These are phyloP conservation scores for Semaprochilodus insignis DNA, from an alignment of 2,797 vertebrate genomes.

Conservation along the genomic window DNA sequence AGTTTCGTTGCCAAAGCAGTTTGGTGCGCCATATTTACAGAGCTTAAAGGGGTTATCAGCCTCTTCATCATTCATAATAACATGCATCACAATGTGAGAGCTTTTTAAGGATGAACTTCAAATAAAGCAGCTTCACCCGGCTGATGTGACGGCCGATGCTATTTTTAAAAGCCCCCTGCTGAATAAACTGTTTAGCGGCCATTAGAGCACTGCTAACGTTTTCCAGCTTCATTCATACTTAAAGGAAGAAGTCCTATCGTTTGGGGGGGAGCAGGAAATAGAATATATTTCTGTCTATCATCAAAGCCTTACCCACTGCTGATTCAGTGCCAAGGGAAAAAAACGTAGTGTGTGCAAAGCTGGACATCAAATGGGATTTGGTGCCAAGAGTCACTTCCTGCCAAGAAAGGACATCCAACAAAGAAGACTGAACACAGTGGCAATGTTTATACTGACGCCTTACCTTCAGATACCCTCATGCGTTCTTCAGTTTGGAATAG, in stretches of 20 bases:
- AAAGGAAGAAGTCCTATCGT: conserved; percentile 51
- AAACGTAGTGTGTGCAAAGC: conserved; percentile 31
- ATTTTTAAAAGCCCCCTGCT: background rate
- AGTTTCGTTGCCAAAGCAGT: background rate
- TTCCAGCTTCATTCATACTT: conserved; percentile 19
- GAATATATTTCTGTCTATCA: conserved; percentile 59
- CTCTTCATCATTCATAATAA: background rate
- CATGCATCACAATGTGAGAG: background rate
- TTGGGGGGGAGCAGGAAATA: conserved; percentile 65
- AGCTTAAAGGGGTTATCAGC: background rate
- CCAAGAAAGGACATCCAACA: conserved; percentile 35
- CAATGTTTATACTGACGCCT: background rate
- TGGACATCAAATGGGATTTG: conserved; percentile 17
- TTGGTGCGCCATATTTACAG: background rate
- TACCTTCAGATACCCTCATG: background rate
- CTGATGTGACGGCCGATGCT: background rate
- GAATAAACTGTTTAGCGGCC: background rate
- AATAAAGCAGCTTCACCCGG: background rate
- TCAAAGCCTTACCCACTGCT: conserved; percentile 44
- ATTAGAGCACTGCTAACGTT: conserved; percentile 28
- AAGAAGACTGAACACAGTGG: conserved; percentile 6
- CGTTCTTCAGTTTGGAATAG: background rate
- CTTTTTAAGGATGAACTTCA: background rate
- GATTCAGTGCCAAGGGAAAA: conserved; percentile 54
- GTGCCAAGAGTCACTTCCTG: conserved; percentile 11